Conservation (phyloP, 2,113 vertebrate genomes). For the Raphicerus campestris region DNA sequence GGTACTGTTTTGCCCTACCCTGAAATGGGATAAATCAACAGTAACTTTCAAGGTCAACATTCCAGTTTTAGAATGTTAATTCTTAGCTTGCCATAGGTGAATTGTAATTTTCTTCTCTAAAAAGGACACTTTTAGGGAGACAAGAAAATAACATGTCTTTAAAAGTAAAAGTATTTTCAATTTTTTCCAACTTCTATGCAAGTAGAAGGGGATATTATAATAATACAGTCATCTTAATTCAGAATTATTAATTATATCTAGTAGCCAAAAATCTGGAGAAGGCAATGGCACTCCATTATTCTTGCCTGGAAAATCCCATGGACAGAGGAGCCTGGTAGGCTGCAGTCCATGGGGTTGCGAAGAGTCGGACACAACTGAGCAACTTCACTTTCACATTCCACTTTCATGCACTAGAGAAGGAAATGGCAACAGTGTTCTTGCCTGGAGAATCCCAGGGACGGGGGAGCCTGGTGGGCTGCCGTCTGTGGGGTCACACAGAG, state of each 20-base stretch:
- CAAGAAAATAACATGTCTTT: background rate
- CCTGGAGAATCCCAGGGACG: no score
- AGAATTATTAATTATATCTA: background rate
- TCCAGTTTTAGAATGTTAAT: background rate
- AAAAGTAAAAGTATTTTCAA: background rate
- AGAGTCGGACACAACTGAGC: no score
- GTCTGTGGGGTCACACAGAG: no score
- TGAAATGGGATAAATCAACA: background rate
- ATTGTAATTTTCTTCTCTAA: constrained; percentile 16
- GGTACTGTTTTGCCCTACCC: background rate
- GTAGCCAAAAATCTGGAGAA: background rate
- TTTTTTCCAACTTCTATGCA: background rate
- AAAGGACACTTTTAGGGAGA: background rate
- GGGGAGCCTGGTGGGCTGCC: no score
- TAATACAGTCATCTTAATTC: background rate
- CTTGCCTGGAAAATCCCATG: no score
- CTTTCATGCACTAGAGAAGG: no score
- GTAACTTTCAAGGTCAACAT: background rate
- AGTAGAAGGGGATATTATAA: background rate
- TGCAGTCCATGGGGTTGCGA: no score
- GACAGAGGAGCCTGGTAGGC: no score
- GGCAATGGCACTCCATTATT: no score
- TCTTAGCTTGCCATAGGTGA: background rate
- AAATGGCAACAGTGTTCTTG: no score
- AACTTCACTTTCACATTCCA: no score